Evolutionary conservation across 2,888 invertebrate genomes (phyloP).

Genomic region (Protonemura montana): DNA sequence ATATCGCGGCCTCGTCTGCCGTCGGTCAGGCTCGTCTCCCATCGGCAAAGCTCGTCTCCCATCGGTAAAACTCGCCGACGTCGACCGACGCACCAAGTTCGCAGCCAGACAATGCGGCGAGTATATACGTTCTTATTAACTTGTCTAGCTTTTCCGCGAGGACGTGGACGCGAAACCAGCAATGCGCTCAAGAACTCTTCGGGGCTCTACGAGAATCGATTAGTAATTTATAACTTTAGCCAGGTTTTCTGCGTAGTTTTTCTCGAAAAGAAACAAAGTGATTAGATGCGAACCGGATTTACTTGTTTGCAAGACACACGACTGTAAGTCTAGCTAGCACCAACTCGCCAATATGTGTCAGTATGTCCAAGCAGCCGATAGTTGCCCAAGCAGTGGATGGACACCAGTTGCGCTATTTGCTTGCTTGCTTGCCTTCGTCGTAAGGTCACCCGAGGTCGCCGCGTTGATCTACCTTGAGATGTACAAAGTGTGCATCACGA

Average conservation of each 20-base stretch:
- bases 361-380: neutral
- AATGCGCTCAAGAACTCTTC: slow-evolving; percentile 32
- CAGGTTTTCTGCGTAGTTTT: slow-evolving; percentile 8
- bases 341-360: neutral
- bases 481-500: neutral
- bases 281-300: slow-evolving; percentile 15
- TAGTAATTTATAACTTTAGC: slow-evolving; percentile 19
- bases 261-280: slow-evolving; percentile 27
- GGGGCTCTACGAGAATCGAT: neutral
- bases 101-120: neutral
- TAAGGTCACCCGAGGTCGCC: slow-evolving; percentile 8
- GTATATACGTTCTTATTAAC: slow-evolving; percentile 23
- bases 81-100: neutral
- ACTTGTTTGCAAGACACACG: slow-evolving; percentile 13
- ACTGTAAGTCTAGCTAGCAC: slow-evolving; percentile 1
- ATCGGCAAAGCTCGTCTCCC: neutral
- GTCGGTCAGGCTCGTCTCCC: no score
- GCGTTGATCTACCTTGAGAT: neutral
- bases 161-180: neutral
- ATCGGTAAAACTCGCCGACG: neutral
- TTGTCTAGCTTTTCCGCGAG: neutral
- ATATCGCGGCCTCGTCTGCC: neutral
- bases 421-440: slow-evolving; percentile 1
- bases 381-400: neutral
- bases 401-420: neutral